Evolutionary conservation across 2,113 vertebrate genomes (phyloP).

Genomic region (Lepus timidus): DNA sequence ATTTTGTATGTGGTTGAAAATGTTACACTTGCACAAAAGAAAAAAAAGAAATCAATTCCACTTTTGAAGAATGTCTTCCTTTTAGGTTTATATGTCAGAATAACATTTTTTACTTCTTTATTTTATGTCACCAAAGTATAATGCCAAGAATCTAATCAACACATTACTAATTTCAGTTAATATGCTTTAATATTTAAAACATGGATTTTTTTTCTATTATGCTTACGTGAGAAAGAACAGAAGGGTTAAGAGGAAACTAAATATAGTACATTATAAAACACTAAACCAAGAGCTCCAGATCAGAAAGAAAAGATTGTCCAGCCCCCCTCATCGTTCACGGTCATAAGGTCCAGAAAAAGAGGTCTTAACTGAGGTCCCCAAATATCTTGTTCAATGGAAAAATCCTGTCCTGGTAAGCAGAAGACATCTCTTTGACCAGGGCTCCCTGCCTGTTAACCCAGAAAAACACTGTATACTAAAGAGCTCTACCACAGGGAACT

Average conservation of each 20-base stretch:
- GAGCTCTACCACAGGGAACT: background rate
- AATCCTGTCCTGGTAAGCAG: background rate
- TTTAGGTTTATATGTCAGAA: conserved; percentile 25
- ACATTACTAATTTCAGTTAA: background rate
- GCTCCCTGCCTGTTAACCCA: background rate
- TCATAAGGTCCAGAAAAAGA: conserved; percentile 36
- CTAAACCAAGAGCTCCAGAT: background rate
- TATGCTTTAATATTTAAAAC: conserved; percentile 8
- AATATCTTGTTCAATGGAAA: background rate
- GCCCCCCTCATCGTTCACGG: background rate
- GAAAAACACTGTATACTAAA: background rate
- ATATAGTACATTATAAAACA: background rate
- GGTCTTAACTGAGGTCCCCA: background rate
- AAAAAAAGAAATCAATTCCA: conserved; percentile 23
- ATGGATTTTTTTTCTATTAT: background rate
- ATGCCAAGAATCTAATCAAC: background rate
- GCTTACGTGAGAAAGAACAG: background rate
- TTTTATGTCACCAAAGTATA: conserved; percentile 44
- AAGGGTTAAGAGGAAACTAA: background rate
- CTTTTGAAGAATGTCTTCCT: conserved; percentile 38
- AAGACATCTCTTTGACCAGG: background rate
- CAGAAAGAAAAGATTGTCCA: background rate
- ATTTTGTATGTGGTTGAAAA: conserved; percentile 32
- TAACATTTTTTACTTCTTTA: conserved; percentile 26
- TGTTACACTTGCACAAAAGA: background rate